phyloP scores from a whole-genome alignment of 2,113 vertebrate species.

The Pachypanchax playfairii region DNA sequence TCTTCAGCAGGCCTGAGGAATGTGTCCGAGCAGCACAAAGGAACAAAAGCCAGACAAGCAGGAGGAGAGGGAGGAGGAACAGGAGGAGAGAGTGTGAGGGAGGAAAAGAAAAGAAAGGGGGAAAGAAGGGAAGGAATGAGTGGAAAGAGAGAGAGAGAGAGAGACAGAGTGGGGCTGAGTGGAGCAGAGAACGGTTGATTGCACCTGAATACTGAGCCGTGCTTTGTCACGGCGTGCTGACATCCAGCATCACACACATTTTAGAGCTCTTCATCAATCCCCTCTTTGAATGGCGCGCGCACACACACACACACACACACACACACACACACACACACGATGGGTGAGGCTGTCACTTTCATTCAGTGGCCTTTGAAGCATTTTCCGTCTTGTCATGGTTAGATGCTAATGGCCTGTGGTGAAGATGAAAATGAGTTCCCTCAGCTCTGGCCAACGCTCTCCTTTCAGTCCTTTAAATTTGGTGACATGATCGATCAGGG shows the following conservation, averaged over 20 bases:
- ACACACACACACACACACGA: constrained; percentile 34
- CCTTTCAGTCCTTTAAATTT: constrained; percentile 40
- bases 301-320: constrained; percentile 31
- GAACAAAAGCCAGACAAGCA: constrained; percentile 71
- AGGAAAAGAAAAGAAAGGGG: constrained; percentile 41
- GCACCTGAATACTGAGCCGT: constrained; percentile 61
- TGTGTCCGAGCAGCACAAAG: constrained; percentile 76
- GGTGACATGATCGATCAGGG: constrained; percentile 38
- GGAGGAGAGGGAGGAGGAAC: constrained; percentile 37
- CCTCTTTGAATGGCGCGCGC: constrained; percentile 21
- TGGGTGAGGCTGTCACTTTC: constrained; percentile 38
- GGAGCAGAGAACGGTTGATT: constrained; percentile 54
- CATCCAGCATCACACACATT: constrained; percentile 68
- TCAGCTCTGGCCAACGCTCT: constrained; percentile 24
- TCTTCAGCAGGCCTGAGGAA: constrained; percentile 67
- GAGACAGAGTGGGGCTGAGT: constrained; percentile 45
- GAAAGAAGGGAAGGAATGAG: constrained; percentile 21
- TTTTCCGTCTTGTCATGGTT: constrained; percentile 56
- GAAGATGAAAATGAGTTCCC: constrained; percentile 40
- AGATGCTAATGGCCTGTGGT: constrained; percentile 36
- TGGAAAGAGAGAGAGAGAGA: constrained; percentile 23
- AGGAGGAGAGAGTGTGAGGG: constrained; percentile 36
- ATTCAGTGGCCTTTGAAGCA: constrained; percentile 53
- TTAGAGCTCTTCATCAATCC: constrained; percentile 57
- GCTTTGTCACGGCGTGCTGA: constrained; percentile 74